Percentiles rank a stretch among this genome's conserved stretches.
These are phyloP conservation scores for Varanus salvator DNA, from an alignment of 2,113 vertebrate species.

Conservation along the genomic window DNA sequence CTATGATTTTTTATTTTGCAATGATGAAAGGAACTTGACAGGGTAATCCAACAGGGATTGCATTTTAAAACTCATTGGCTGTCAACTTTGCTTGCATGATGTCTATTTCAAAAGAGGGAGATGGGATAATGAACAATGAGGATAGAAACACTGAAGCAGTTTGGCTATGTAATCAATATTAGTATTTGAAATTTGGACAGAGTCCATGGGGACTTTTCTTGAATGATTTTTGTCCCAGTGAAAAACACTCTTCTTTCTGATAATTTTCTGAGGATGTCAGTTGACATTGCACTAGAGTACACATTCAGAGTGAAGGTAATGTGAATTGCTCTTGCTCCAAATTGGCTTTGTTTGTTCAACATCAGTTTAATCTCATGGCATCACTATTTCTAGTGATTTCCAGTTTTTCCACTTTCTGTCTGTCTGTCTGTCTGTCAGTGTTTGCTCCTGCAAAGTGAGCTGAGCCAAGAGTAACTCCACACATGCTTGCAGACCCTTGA, in stretches of 20 bases:
- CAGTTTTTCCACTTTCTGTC: no score
- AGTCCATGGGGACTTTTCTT: background rate
- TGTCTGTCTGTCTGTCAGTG: no score
- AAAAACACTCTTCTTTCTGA: background rate
- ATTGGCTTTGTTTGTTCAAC: background rate
- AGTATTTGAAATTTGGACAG: background rate
- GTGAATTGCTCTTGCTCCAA: background rate
- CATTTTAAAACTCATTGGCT: constrained; percentile 1
- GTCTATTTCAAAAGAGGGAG: background rate
- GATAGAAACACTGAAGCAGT: background rate
- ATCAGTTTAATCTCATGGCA: background rate
- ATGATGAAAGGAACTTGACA: background rate
- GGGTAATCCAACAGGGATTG: background rate
- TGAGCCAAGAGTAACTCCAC: no score
- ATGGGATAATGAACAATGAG: background rate
- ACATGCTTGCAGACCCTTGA: no score
- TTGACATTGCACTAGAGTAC: background rate
- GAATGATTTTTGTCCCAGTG: background rate
- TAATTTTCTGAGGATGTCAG: background rate
- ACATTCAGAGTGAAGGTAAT: background rate
- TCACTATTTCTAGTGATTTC: background rate
- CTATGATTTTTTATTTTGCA: background rate
- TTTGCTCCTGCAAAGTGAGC: no score
- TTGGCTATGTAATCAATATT: background rate
- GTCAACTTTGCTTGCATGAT: background rate